Base-by-base conservation (phyloP, 2,888 invertebrate genomes). In the Hedya salicella region DNA sequence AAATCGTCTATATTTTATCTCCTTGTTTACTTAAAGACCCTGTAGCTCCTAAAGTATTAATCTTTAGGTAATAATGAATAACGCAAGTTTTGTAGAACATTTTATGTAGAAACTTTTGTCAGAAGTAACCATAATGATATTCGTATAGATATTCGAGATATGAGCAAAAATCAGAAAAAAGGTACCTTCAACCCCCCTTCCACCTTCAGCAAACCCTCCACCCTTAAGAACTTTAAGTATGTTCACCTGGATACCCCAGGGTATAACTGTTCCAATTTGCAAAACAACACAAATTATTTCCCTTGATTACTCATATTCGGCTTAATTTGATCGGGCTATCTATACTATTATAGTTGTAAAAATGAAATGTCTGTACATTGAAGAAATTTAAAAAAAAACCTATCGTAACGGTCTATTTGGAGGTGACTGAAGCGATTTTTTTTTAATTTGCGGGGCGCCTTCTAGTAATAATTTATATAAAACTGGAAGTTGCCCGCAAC, bases 91-190 rank as follows among this genome's bases (percentile, higher is more conserved):
- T 49, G 49, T 49, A 49, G 46, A 13, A 46, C 3, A 19, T 46
- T 19, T 46, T 19, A 19, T 21, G 46, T 46, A 19, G 11, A 19
- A 46, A 46, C 46, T 46, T 46, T 46, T 0, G 0, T 46, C 11
- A 19, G 13, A 13, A 19, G 46, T 46, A 46, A 19, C 19, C 11
- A 46, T 19, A 46, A 11, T 46, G 19, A 19, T 46, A 21, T 46
- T 46, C 11, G 3, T 46, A 19, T 11, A 46, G 3, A 46, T 46
- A 19, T 46, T 46, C 19, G 19, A 46, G 46, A 46, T 46, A 46
- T 13, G 19, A 46, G 16, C 44, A 44, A 14, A 16, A 44, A 44
- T 17, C 8, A 13, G 44, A 16, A 16, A 48, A 25, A 36, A 36
- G 36, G 36, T 36, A 36, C 36, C 36, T 5, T 36, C 9, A 36